phyloP scores from a whole-genome alignment of 2,113 vertebrate genomes.

The Entelurus aequoreus region DNA sequence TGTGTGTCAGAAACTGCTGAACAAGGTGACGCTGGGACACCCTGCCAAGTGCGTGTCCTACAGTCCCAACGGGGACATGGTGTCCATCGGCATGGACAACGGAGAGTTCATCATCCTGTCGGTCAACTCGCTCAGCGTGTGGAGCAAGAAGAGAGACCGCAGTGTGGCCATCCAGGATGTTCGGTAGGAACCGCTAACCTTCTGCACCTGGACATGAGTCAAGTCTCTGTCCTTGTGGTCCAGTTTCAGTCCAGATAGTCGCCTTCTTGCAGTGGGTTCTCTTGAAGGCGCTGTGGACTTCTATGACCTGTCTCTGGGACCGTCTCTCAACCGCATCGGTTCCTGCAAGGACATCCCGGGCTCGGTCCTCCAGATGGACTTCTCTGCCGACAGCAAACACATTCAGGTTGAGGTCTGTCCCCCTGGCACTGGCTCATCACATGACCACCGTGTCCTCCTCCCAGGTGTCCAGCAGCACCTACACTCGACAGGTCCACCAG shows the following conservation, averaged over 20 bases:
- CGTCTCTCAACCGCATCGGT: constrained; percentile 86
- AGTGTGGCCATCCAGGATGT: constrained; percentile 92
- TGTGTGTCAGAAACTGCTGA: constrained; percentile 85
- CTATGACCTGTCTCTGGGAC: constrained; percentile 92
- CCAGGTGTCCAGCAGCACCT: constrained; percentile 90
- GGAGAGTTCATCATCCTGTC: constrained; percentile 91
- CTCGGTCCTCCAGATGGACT: constrained; percentile 92
- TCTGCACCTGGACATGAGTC: not conserved
- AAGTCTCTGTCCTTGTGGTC: not conserved
- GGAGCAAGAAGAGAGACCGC: constrained; percentile 94
- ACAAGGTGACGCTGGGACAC: constrained; percentile 90
- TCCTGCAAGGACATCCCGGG: constrained; percentile 95
- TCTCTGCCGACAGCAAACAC: constrained; percentile 89
- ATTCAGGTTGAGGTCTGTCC: constrained; percentile 75
- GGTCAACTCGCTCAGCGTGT: constrained; percentile 89
- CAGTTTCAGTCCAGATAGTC: constrained; percentile 93
- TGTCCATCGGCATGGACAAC: constrained; percentile 93
- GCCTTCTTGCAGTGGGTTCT: constrained; percentile 87
- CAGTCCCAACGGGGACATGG: constrained; percentile 92
- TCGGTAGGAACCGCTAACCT: constrained; percentile 67
- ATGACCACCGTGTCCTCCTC: not conserved
- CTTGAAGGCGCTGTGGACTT: constrained; percentile 91
- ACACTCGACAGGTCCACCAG: constrained; percentile 88
- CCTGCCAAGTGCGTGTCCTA: constrained; percentile 84
- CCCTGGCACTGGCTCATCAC: not conserved